phyloP scores from a whole-genome alignment of 37 sponge, comb jelly and placozoan species.

The Trichoplax adhaerens region DNA sequence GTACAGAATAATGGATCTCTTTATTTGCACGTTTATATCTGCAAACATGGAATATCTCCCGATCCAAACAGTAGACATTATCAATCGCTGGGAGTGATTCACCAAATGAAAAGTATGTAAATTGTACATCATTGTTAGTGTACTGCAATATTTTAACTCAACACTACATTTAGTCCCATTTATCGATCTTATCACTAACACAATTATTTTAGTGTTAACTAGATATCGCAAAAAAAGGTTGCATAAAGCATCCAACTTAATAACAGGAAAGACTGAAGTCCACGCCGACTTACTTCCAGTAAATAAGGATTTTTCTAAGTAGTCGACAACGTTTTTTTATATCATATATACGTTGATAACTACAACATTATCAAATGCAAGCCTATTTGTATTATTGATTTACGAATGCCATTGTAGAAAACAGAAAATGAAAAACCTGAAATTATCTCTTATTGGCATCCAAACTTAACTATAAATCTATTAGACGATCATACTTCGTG shows the following conservation, averaged over 20 bases:
- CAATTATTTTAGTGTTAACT: constrained; percentile 51
- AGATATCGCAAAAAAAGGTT: constrained; percentile 51
- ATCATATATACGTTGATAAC: neutral
- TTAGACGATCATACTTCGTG: constrained; percentile 72
- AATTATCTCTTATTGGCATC: constrained; percentile 85
- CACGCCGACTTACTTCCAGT: neutral
- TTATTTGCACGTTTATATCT: constrained; percentile 57
- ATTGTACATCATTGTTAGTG: neutral
- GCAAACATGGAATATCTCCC: constrained; percentile 32
- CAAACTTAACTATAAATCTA: constrained; percentile 75
- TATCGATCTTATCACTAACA: constrained; percentile 3
- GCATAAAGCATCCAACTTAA: constrained; percentile 70
- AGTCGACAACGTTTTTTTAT: constrained; percentile 6
- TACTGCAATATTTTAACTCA: neutral
- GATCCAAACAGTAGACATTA: constrained; percentile 41
- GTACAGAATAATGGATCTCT: constrained; percentile 81
- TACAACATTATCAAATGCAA: neutral
- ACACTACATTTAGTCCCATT: constrained; percentile 3
- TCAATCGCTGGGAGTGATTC: constrained; percentile 19
- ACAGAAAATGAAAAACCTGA: constrained; percentile 17
- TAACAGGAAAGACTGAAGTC: constrained; percentile 67
- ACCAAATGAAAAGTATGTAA: constrained; percentile 33
- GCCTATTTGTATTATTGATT: neutral
- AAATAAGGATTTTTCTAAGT: neutral
- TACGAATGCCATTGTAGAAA: neutral